Percentiles rank a stretch among this genome's conserved stretches.
Evolutionary conservation across 37 sponge, comb jelly and placozoan species (phyloP).

Genomic region (Aplysina aerophoba): DNA sequence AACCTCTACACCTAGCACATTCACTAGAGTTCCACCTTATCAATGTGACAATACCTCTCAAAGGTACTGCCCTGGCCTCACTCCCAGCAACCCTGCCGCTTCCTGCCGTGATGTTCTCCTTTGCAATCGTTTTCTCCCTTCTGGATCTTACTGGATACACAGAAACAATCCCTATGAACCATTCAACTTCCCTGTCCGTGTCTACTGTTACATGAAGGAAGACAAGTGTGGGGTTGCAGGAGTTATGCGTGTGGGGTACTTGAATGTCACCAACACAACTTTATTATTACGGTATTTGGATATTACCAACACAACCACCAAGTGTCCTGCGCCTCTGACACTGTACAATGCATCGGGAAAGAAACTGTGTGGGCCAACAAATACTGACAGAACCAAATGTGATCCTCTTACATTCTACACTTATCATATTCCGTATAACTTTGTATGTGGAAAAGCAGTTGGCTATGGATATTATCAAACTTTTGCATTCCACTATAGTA

Average conservation of each 20-base stretch:
- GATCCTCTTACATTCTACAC: neutral
- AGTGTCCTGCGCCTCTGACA: neutral
- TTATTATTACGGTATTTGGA: neutral
- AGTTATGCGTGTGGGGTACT: constrained; percentile 1
- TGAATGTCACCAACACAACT: neutral
- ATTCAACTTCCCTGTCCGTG: neutral
- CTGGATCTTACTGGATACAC: constrained; percentile 18
- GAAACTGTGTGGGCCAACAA: neutral
- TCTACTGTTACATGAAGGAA: constrained; percentile 12
- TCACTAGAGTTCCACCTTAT: too few species aligned
- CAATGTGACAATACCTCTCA: too few species aligned
- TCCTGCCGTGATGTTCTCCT: neutral
- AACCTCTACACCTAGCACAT: too few species aligned
- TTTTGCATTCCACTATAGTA: neutral
- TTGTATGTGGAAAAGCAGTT: constrained; percentile 11
- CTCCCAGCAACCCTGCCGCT: neutral
- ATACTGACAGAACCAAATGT: neutral
- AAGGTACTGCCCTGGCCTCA: too few species aligned
- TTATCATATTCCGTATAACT: neutral
- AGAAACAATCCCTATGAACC: too few species aligned
- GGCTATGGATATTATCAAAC: neutral
- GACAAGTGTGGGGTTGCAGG: neutral
- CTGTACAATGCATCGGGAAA: neutral
- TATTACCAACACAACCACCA: neutral
- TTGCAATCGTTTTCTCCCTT: neutral